Conservation (phyloP, 2,797 vertebrate species). For the Adelosebastes latens region DNA sequence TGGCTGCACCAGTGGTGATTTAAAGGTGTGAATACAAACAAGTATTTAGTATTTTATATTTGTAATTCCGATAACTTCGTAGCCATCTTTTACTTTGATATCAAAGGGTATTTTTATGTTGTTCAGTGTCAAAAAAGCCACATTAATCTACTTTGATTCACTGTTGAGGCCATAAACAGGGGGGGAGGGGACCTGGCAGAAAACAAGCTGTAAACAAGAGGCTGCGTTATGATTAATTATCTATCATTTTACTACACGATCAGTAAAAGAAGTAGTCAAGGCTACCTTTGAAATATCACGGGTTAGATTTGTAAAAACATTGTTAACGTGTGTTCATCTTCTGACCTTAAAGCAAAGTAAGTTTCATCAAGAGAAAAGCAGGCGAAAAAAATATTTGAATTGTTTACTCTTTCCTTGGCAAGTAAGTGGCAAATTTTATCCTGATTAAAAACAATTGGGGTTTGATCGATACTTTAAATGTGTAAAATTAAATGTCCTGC, state of each 20-base stretch:
- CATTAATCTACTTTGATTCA: not conserved
- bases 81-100: not conserved
- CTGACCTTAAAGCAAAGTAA: not conserved
- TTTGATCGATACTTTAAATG: not conserved
- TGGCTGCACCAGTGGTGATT: not conserved
- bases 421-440: not conserved
- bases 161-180: not conserved
- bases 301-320: not conserved
- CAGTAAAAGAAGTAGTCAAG: not conserved
- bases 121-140: not conserved
- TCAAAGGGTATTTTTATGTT: not conserved
- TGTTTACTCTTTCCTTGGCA: not conserved
- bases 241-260: not conserved
- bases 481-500: not conserved
- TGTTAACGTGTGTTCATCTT: not conserved
- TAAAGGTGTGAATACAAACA: not conserved
- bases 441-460: not conserved
- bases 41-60: not conserved
- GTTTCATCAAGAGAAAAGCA: not conserved
- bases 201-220: not conserved
- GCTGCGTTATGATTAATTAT: not conserved
- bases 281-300: not conserved
- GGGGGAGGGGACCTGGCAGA: not conserved
- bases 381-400: not conserved
- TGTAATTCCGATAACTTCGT: not conserved